These are phyloP conservation scores for Amiota minor DNA, from an alignment of 2,888 invertebrate species.

Conservation along the genomic window DNA sequence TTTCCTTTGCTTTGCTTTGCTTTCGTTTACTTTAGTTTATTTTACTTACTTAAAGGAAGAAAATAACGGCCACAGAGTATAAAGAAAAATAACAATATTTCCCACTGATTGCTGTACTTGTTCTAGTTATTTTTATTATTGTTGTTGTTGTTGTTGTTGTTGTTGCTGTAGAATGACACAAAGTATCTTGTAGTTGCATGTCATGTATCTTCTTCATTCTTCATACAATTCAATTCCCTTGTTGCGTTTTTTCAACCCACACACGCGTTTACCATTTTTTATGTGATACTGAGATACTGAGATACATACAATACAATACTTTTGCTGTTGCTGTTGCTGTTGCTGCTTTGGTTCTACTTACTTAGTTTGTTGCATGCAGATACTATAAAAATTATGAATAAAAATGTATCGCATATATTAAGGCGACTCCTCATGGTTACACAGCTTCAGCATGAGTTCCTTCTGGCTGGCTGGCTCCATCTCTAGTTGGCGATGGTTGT, in stretches of 20 bases:
- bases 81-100: neutral
- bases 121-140: constrained; percentile 49
- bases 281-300: neutral
- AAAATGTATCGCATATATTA: constrained; percentile 49
- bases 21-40: too few species aligned
- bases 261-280: neutral
- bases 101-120: constrained; percentile 58
- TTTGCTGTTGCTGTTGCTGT: constrained; percentile 18
- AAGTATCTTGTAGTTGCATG: constrained; percentile 64
- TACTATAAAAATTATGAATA: constrained; percentile 57
- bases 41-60: neutral
- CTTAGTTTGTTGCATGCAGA: constrained; percentile 30
- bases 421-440: constrained; percentile 33
- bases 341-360: constrained; percentile 5
- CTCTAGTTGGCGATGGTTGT: too few species aligned
- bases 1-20: too few species aligned
- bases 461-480: too few species aligned
- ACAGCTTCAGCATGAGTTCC: neutral
- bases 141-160: constrained; percentile 33
- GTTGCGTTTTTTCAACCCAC: neutral
- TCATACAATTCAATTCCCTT: neutral
- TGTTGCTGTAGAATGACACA: constrained; percentile 52
- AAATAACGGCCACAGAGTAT: neutral
- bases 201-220: constrained; percentile 30
- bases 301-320: too few species aligned